Evolutionary conservation across 2,797 vertebrate species (phyloP), one percentile per base, ranked within the genome.

Genomic region (Coreius guichenoti): DNA sequence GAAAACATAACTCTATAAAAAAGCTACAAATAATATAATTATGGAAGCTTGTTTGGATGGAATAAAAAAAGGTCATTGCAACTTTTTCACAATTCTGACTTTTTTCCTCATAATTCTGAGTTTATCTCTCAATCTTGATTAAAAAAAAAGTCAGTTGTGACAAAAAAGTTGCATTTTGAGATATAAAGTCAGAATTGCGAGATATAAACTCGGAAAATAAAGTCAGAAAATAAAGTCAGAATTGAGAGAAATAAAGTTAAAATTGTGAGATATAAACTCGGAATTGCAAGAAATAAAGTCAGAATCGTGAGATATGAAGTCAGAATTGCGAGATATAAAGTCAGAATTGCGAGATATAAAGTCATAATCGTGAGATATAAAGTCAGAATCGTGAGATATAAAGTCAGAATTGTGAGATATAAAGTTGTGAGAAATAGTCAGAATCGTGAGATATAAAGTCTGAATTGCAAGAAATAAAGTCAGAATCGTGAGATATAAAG

Each of bases 201-300:
- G 9, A 9, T 9, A 43, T 43, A 39, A 39, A 39, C 0, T 58
- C 11, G 12, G 23, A 58, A 58, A 5, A 58, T 58, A 26, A 26
- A 26, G 1, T 58, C 11, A n/a, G 23, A 58, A 58, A 5, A 58
- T 58, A 26, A 26, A 26, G 11, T 61, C 23, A 61, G 11, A 61
- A n/a, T 5, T 1, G 1, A 0, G 0, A n/a, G 9, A n/a, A 17
- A 58, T 11, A 56, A 56, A 56, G 19, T 23, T 1, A 9, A 3
- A 58, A 58, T 4, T 1, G 1, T 0, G 0, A 58, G 56, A 4
- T 4, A 23, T 23, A n/a, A 56, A n/a, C 3, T n/a, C 9, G 0
- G 1, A 58, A 58, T 58, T n/a, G 1, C 0, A 0, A 23, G 21
- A 56, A 6, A 56, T 56, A 54, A 54, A 54, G 19, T 54, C 2